Base-by-base conservation (phyloP, 2,113 vertebrate species). In the Coptodon rendalli region DNA sequence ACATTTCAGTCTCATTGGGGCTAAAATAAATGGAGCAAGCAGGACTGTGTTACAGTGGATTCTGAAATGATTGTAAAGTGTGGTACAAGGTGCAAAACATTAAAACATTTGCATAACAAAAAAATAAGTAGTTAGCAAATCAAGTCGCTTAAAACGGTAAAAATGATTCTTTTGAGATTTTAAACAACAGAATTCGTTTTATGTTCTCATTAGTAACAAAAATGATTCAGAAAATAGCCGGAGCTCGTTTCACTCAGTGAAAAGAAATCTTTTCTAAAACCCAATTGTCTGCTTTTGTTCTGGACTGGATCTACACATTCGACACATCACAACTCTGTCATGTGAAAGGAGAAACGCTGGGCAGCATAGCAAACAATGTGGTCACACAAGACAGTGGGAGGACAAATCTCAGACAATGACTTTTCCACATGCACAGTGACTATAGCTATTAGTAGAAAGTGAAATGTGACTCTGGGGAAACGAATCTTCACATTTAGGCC, bases 41-140 rank as follows among this genome's bases (percentile, higher is more conserved):
- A 45, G 79, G 40, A 86, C 66, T 36, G 36, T 52, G 54, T 89
- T 57, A 17, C 81, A 73, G 27, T 63, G 73, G 81, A 45, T 54
- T 83, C 45, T 91, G 81, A 93, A 86, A 89, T 71, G 86, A 91
- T 36, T 85, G 82, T 40, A 81, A 78, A 84, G 24, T 54, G 63
- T 68, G 73, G 73, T 24, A 89, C 87, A 94, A 93, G 89, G 92
- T 93, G 89, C 50, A 90, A 86, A 66, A 85, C 61, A 90, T 91
- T 43, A 56, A 85, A 87, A 87, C 36, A 63, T 81, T 56, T 61
- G 17, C 38, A 86, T 80, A 5, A 68, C 73, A 81, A 80, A 53
- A 52, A 24, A 9, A 24, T 7, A 68, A 85, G 6, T 34, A 40
- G 6, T 76, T 52, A 13, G 0, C 53, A 40, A 59, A 19, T 16